A percentile compares a stretch with the other conserved stretches of the same genome.
These are phyloP conservation scores for Furcifer pardalis DNA, from an alignment of 2,797 vertebrate genomes.

Conservation along the genomic window DNA sequence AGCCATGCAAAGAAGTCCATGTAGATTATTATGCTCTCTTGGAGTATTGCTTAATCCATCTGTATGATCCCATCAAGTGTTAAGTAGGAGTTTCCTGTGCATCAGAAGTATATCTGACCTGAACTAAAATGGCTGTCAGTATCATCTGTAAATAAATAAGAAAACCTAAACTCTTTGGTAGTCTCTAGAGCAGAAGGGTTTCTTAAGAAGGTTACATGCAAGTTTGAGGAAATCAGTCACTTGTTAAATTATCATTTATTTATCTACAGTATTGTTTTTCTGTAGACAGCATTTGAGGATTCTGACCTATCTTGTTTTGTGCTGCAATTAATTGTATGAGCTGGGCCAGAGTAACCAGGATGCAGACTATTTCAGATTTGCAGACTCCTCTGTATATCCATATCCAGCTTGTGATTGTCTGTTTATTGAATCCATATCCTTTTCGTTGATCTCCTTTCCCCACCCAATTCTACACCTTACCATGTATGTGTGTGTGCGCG, in stretches of 20 bases:
- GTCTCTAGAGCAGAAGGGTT: neutral
- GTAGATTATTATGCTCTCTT: neutral
- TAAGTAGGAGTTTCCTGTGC: neutral
- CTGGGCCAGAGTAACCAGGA: neutral
- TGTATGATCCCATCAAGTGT: neutral
- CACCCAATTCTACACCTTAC: neutral
- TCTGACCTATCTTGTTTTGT: neutral
- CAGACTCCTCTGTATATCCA: neutral
- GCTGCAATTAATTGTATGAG: neutral
- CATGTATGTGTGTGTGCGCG: no score
- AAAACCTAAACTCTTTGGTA: neutral
- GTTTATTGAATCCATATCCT: neutral
- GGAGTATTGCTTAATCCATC: neutral
- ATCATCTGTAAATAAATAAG: neutral
- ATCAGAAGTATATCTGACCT: neutral
- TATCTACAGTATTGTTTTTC: neutral
- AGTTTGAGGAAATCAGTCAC: neutral
- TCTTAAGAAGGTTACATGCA: neutral
- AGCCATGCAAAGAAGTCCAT: neutral
- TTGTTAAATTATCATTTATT: neutral
- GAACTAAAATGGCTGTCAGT: constrained; percentile 2
- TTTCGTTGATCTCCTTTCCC: neutral
- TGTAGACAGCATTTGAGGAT: neutral
- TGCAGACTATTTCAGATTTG: neutral
- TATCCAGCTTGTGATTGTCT: neutral